Conservation (phyloP, 2,797 vertebrate genomes). For the Columba guinea region DNA sequence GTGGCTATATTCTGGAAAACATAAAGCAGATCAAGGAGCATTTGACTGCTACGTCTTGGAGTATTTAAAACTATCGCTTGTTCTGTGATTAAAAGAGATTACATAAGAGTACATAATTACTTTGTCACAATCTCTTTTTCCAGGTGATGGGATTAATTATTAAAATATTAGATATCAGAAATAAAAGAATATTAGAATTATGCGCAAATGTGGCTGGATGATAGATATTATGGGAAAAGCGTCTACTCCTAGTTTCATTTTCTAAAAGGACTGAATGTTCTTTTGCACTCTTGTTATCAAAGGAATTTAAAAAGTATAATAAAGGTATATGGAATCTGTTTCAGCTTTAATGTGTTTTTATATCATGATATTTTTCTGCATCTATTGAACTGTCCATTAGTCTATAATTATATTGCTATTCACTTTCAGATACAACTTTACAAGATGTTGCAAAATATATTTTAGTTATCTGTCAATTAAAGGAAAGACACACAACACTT, state of each 20-base stretch:
- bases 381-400: background rate
- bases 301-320: background rate
- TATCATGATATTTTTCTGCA: background rate
- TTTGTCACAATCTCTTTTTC: background rate
- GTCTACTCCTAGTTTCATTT: background rate
- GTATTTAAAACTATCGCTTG: background rate
- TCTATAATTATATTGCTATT: background rate
- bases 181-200: background rate
- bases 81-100: constrained; percentile 25
- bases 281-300: background rate
- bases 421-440: background rate
- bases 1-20: background rate
- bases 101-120: background rate
- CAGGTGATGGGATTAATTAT: background rate
- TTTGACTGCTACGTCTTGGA: background rate
- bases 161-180: background rate
- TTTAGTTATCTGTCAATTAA: background rate
- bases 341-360: background rate
- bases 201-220: background rate
- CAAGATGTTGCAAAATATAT: background rate
- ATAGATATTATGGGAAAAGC: background rate
- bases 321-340: background rate
- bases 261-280: background rate
- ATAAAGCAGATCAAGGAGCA: background rate
- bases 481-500: background rate